Evolutionary conservation across 1,140 invertebrate genomes (phyloP), one percentile per base, ranked within the genome.

Genomic region (Drosophila micromelanica): DNA sequence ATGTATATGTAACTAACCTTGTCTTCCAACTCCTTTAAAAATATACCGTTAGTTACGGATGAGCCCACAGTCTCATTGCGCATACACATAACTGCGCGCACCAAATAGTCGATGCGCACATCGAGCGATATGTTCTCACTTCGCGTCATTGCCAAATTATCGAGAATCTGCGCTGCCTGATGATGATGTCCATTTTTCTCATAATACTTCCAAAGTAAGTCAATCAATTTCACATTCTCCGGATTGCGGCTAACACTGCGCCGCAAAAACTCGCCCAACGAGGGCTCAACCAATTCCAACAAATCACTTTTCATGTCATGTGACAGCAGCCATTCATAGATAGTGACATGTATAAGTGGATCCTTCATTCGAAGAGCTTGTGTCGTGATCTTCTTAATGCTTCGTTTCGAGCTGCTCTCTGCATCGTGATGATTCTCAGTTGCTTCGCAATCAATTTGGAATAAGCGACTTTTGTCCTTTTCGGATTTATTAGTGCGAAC

Each of bases 201-300:
- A 87, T 99, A 98, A 92, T 97, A 98, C 92, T 98, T 98, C 98
- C 98, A 99, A 12, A 99, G 93, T 60, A 99, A 93, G 92, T 99
- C 98, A 46, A 97, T 94, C 5, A 97, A 94, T 54, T 94, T 93
- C 1, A 96, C 92, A 67, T 94, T 93, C 17, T 94, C 93, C 3
- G 92, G 92, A 57, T 93, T 92, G 43, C 92, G 90, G 42, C 92
- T 85, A 2, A 94, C 92, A 62, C 94, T 93, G 27, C 95, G 94
- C 54, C 95, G 94, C 11, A 98, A 91, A 86, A 97, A 98, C 38
- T 94, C 94, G 87, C 98, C 97, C 42, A 98, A 93, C 5, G 96
- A 97, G n/a, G 96, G 94, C 57, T 97, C 95, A 43, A 94, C 93
- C 77, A 97, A 94, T 90, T 96, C 93, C 61, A 98, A 93, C 59